phyloP scores from a whole-genome alignment of 2,888 invertebrate species.

The Athrips mouffetella region DNA sequence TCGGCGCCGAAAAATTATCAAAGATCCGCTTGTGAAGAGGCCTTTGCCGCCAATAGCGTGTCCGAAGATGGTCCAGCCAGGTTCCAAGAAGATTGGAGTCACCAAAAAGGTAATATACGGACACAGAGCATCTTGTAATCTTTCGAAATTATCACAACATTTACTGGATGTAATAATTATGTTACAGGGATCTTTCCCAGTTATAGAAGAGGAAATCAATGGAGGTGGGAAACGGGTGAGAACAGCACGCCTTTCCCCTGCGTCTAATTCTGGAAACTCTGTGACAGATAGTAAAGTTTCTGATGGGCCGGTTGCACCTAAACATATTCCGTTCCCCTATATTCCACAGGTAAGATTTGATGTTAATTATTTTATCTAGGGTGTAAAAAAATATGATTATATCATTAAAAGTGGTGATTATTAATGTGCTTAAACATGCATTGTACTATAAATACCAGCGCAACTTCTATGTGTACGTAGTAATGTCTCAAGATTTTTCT shows the following conservation, averaged over 20 bases:
- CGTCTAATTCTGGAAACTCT: conserved; percentile 25
- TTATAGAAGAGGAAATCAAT: conserved; percentile 57
- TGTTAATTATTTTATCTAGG: no score
- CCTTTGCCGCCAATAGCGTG: conserved; percentile 60
- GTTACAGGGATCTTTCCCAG: conserved; percentile 42
- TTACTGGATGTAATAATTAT: neutral
- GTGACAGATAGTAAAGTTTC: conserved; percentile 44
- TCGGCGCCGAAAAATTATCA: conserved; percentile 71
- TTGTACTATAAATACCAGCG: neutral
- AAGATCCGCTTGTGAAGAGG: conserved; percentile 70
- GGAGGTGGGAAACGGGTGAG: conserved; percentile 43
- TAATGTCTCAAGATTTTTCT: no score
- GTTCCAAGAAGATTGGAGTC: conserved; percentile 58
- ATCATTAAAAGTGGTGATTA: no score
- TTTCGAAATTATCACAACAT: no score
- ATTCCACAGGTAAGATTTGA: conserved; percentile 77
- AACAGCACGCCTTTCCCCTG: conserved; percentile 42
- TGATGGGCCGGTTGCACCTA: conserved; percentile 79
- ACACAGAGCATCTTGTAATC: no score
- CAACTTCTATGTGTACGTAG: no score
- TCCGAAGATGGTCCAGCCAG: conserved; percentile 64
- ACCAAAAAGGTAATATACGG: conserved; percentile 63
- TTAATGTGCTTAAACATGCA: no score
- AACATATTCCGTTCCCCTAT: conserved; percentile 89
- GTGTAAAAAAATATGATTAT: no score